These are phyloP conservation scores for Bombus impatiens DNA, from an alignment of 1,140 invertebrate species.

Conservation along the genomic window DNA sequence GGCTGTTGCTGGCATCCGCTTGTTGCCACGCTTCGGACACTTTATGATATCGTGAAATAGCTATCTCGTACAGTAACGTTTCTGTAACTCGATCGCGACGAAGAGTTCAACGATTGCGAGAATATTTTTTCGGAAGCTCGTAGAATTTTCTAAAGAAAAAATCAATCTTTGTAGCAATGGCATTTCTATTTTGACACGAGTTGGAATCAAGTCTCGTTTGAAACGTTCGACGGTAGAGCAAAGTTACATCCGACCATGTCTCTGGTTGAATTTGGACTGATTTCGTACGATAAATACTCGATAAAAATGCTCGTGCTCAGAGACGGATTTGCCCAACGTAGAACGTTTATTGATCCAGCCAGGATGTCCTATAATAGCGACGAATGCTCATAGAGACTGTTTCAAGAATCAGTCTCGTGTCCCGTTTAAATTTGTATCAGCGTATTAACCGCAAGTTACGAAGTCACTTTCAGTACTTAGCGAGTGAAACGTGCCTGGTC, in stretches of 20 bases:
- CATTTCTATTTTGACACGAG: neutral
- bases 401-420: slow-evolving; percentile 36
- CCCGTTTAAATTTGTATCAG: slow-evolving; percentile 29
- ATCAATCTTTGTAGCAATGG: neutral
- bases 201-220: neutral
- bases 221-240: neutral
- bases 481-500: slow-evolving; percentile 10
- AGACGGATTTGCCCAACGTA: slow-evolving; percentile 12
- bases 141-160: neutral
- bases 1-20: slow-evolving; percentile 36
- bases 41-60: slow-evolving; percentile 18
- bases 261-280: neutral
- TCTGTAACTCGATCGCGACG: too few species aligned
- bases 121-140: neutral
- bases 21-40: slow-evolving; percentile 4
- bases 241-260: neutral
- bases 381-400: slow-evolving; percentile 25
- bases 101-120: neutral
- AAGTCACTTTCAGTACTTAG: slow-evolving; percentile 3
- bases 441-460: slow-evolving; percentile 27
- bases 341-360: slow-evolving; percentile 28
- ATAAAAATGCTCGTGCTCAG: slow-evolving; percentile 29
- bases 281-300: slow-evolving; percentile 8
- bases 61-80: neutral
- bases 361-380: slow-evolving; percentile 29